These are phyloP conservation scores for Ammospiza caudacuta DNA, from an alignment of 2,113 vertebrate genomes.

Conservation along the genomic window DNA sequence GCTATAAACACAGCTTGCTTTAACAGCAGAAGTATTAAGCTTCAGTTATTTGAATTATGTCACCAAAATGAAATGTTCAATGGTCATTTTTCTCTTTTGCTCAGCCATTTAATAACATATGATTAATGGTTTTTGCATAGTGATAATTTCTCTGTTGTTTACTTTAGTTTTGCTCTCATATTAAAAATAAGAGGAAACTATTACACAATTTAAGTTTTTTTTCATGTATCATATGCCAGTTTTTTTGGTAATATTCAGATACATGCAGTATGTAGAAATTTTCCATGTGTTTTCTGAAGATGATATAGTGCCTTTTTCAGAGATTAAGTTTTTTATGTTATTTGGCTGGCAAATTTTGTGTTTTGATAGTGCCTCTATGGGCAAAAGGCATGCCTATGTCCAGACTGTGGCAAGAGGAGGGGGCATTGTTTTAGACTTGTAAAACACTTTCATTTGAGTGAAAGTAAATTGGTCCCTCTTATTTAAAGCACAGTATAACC, in stretches of 20 bases:
- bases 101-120: neutral
- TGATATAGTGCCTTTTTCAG: neutral
- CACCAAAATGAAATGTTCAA: neutral
- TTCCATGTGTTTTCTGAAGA: neutral
- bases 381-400: neutral
- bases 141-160: neutral
- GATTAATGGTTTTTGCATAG: neutral
- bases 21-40: neutral
- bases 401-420: neutral
- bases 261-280: neutral
- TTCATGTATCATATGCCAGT: neutral
- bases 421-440: neutral
- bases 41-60: neutral
- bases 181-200: neutral
- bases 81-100: neutral
- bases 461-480: neutral
- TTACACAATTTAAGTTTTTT: neutral
- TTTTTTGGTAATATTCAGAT: neutral
- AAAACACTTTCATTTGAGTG: neutral
- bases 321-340: neutral
- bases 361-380: neutral
- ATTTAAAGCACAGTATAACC: neutral
- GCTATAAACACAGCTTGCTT: neutral
- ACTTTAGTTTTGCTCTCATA: neutral
- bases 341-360: neutral